Evolutionary conservation across 2,797 vertebrate species (phyloP), one percentile per base, ranked within the genome.

Genomic region (Pogoniulus pusillus): DNA sequence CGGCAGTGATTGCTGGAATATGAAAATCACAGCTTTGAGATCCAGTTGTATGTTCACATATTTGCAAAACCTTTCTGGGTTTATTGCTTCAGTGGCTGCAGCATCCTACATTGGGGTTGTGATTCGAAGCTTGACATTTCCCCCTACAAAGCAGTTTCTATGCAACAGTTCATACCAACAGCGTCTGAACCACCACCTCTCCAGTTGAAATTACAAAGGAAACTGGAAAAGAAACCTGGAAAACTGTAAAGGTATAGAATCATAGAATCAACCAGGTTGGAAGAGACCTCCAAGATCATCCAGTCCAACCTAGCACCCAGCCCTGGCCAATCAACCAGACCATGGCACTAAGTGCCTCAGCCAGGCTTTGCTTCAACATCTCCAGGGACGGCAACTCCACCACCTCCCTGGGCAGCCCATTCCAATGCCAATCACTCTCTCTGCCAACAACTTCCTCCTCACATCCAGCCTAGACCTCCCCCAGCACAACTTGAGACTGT

Each of bases 231-330:
- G 90, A 54, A 2, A 19, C 62, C 64, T 49, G 75, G 80, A 58
- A 93, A 89, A 87, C 62, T 14, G 20, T 82, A 91, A 92, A 82
- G 30, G 76, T 85, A 94, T n/a, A n/a, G n/a, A n/a, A n/a, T n/a
- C n/a, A 94, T n/a, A n/a, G n/a, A n/a, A n/a, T n/a, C n/a, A n/a
- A n/a, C n/a, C n/a, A n/a, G n/a, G n/a, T n/a, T n/a, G n/a, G n/a
- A n/a, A n/a, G n/a, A n/a, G n/a, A n/a, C n/a, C n/a, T n/a, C n/a
- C n/a, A n/a, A n/a, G n/a, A n/a, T n/a, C n/a, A n/a, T n/a, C n/a
- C n/a, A n/a, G n/a, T n/a, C n/a, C n/a, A n/a, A n/a, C n/a, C n/a
- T n/a, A n/a, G n/a, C n/a, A n/a, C n/a, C n/a, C n/a, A n/a, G n/a
- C n/a, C n/a, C n/a, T n/a, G n/a, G n/a, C n/a, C n/a, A n/a, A n/a